phyloP scores from a whole-genome alignment of 2,888 invertebrate species.

The Callyntrura guangdongensis region DNA sequence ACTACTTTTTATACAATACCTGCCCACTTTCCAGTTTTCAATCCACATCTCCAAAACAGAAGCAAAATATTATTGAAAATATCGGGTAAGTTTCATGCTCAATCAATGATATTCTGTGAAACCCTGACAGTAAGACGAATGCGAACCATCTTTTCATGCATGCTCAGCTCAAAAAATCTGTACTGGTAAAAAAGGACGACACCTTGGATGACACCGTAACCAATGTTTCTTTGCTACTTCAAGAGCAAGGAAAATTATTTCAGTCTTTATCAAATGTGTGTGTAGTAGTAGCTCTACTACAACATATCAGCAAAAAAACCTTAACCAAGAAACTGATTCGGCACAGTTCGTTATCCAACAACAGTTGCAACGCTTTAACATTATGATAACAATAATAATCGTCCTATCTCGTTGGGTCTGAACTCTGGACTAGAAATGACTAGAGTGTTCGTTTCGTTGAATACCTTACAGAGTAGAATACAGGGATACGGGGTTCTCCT shows the following conservation, averaged over 20 bases:
- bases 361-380: conserved; percentile 32
- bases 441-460: not conserved
- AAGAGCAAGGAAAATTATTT: conserved; percentile 59
- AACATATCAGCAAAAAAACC: not conserved
- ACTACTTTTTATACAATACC: conserved; percentile 39
- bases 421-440: too few species aligned
- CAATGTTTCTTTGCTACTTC: conserved; percentile 71
- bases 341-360: conserved; percentile 82
- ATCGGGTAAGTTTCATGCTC: not conserved
- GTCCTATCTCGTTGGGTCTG: conserved; percentile 28
- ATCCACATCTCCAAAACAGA: conserved; percentile 60
- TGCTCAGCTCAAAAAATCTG: not conserved
- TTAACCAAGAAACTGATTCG: conserved; percentile 73
- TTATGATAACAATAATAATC: conserved; percentile 58
- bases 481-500: too few species aligned
- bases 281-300: too few species aligned
- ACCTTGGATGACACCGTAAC: conserved; percentile 79
- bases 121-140: conserved; percentile 2
- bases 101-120: conserved; percentile 49
- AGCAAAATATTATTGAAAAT: conserved; percentile 68
- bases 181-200: conserved; percentile 65
- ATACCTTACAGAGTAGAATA: too few species aligned
- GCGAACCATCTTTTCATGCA: not conserved
- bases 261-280: conserved; percentile 53
- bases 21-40: conserved; percentile 53